A percentile compares a stretch with the other conserved stretches of the same genome.
These are phyloP conservation scores for Pipa parva DNA, from an alignment of 2,113 vertebrate species.

Conservation along the genomic window DNA sequence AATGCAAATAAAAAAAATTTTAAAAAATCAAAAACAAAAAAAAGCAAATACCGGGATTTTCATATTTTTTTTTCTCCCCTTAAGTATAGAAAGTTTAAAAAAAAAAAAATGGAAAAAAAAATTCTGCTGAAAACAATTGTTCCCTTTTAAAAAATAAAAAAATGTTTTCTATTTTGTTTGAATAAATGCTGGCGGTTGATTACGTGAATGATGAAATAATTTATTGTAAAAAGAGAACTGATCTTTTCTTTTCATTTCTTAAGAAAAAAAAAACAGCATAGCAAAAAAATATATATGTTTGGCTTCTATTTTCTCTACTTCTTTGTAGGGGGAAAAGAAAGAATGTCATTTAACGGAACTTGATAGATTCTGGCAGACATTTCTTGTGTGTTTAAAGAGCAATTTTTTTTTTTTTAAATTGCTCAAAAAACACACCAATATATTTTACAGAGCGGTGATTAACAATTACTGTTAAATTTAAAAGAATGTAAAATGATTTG, in stretches of 20 bases:
- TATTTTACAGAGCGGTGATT: background rate
- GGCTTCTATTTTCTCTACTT: slow-evolving; percentile 31
- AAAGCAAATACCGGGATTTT: slow-evolving; percentile 18
- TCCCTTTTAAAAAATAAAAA: slow-evolving; percentile 11
- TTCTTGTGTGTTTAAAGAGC: slow-evolving; percentile 6
- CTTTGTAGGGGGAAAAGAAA: slow-evolving; percentile 21
- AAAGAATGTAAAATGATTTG: slow-evolving; percentile 26
- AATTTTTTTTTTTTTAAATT: slow-evolving; percentile 9
- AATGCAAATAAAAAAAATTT: too few relatives aligned
- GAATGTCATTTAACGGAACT: slow-evolving; percentile 12
- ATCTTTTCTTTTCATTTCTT: slow-evolving; percentile 32
- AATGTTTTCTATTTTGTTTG: slow-evolving; percentile 32
- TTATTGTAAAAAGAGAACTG: slow-evolving; percentile 33
- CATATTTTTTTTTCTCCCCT: background rate
- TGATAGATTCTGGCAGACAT: background rate
- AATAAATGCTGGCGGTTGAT: slow-evolving; percentile 29
- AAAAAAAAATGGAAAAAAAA: slow-evolving; percentile 1
- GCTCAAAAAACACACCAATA: slow-evolving; percentile 8
- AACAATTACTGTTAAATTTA: slow-evolving; percentile 12
- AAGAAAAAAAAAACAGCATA: slow-evolving; percentile 12
- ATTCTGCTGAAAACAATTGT: slow-evolving; percentile 3
- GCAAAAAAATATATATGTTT: slow-evolving; percentile 14
- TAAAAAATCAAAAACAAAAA: too few relatives aligned
- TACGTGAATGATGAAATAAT: slow-evolving; percentile 22
- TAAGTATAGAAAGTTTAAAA: background rate